Evolutionary conservation across 2,888 invertebrate genomes (phyloP).

Genomic region (Saturnia pavonia): DNA sequence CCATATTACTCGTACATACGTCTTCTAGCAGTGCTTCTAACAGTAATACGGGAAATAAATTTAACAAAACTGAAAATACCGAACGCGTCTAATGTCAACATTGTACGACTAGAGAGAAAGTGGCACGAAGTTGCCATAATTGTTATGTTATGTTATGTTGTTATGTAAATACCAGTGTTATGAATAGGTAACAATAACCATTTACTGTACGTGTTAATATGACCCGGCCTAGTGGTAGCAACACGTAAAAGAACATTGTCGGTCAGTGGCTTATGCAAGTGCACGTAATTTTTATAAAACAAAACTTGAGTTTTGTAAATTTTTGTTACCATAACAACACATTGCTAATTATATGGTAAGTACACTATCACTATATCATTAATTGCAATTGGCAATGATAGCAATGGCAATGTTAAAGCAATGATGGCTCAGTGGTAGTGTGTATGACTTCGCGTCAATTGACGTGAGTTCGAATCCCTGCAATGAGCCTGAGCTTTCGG

Average conservation of each 20-base stretch:
- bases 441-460: no score
- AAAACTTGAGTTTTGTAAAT: neutral
- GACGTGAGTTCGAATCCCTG: no score
- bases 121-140: slow-evolving; percentile 47
- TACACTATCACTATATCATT: no score
- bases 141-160: slow-evolving; percentile 38
- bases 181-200: slow-evolving; percentile 29
- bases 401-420: no score
- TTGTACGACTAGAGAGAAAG: slow-evolving; percentile 38
- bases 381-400: no score
- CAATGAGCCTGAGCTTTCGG: no score
- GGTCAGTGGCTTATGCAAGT: neutral
- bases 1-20: neutral
- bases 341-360: neutral
- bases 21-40: neutral
- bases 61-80: neutral
- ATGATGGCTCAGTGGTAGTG: no score
- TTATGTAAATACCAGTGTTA: slow-evolving; percentile 42
- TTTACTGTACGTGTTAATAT: slow-evolving; percentile 16
- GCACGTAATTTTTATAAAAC: slow-evolving; percentile 1
- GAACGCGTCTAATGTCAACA: neutral
- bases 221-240: neutral
- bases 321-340: neutral
- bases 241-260: neutral
- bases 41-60: neutral